Conservation (phyloP, 2,113 vertebrate species). For the Platanista minor region DNA sequence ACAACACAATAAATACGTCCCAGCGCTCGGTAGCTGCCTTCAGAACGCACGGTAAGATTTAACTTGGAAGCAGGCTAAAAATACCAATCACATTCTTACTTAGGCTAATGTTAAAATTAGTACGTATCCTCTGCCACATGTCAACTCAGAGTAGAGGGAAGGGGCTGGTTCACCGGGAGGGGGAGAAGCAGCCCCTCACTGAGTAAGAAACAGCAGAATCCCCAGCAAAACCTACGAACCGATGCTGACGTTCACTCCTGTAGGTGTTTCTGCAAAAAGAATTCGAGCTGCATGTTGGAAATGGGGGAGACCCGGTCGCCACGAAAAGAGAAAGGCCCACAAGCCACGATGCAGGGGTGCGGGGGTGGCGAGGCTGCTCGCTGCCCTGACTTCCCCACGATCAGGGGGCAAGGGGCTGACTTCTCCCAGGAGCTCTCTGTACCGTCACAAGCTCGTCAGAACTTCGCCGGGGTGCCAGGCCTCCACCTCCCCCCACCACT, state of each 20-base stretch:
- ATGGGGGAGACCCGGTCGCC: background rate
- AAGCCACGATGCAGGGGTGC: background rate
- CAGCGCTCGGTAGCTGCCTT: background rate
- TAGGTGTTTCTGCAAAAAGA: background rate
- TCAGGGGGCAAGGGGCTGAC: rapidly evolving
- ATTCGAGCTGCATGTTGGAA: background rate
- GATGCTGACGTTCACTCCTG: background rate
- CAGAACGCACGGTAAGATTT: background rate
- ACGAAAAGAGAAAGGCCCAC: background rate
- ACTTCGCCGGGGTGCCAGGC: background rate
- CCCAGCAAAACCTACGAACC: background rate
- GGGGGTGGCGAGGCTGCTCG: no score
- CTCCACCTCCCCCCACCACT: slow-evolving; percentile 19
- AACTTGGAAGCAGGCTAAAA: slow-evolving; percentile 35
- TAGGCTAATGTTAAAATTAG: slow-evolving; percentile 50
- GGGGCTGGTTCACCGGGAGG: background rate
- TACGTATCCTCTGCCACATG: background rate
- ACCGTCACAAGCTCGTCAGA: slow-evolving; percentile 69
- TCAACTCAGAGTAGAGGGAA: background rate
- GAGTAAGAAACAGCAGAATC: background rate
- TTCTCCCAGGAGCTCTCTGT: slow-evolving; percentile 61
- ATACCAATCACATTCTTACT: slow-evolving; percentile 40
- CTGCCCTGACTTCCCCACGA: no score
- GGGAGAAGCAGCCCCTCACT: background rate
- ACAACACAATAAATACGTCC: background rate